These are phyloP conservation scores for Lepidurus packardi DNA, from an alignment of 1,140 invertebrate species.

Conservation along the genomic window DNA sequence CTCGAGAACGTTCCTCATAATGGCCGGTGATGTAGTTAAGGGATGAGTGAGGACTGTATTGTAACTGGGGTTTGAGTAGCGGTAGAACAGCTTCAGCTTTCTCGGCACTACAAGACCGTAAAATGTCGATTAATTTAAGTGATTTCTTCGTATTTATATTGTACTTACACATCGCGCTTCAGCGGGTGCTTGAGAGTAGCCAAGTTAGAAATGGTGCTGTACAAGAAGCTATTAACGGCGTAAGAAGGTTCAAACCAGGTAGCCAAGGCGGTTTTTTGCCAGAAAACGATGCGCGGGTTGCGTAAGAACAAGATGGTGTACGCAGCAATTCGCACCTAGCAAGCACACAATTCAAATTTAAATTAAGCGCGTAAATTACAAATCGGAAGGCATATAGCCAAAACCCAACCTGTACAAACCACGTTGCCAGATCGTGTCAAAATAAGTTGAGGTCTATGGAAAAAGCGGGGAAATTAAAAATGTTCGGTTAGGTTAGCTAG, in stretches of 20 bases:
- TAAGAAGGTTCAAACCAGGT: slow-evolving; percentile 38
- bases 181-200: slow-evolving; percentile 28
- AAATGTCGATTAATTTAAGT: not conserved
- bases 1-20: slow-evolving; percentile 29
- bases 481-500: too few relatives aligned
- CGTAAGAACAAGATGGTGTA: slow-evolving; percentile 36
- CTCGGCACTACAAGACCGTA: not conserved
- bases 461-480: too few relatives aligned
- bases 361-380: too few relatives aligned
- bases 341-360: not conserved
- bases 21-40: slow-evolving; percentile 25
- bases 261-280: slow-evolving; percentile 38
- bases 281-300: slow-evolving; percentile 37
- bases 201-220: slow-evolving; percentile 36
- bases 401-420: too few relatives aligned
- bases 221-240: slow-evolving; percentile 38
- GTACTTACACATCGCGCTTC: slow-evolving; percentile 24
- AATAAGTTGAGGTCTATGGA: too few relatives aligned
- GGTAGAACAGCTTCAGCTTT: slow-evolving; percentile 30
- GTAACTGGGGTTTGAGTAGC: slow-evolving; percentile 28
- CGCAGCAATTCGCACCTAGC: slow-evolving; percentile 38
- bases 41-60: slow-evolving; percentile 18
- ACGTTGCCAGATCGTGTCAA: too few relatives aligned
- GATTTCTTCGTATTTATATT: not conserved
- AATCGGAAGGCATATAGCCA: too few relatives aligned